Evolutionary conservation across 1,140 invertebrate species (phyloP).

Genomic region (Steinernema khuongi): DNA sequence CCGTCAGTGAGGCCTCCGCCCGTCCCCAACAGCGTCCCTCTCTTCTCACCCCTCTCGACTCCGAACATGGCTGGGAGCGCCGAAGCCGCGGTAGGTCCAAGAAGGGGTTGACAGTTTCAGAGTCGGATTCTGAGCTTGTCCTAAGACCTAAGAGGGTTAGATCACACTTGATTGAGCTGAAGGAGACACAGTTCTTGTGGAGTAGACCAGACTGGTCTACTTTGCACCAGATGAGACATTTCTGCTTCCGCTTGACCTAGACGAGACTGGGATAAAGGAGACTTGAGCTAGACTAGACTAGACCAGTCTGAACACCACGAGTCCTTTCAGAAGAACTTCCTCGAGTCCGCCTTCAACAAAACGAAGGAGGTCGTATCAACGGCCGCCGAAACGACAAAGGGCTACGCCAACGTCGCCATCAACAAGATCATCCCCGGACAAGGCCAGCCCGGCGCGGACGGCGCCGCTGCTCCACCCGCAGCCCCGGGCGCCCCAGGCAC

Average conservation of each 20-base stretch:
- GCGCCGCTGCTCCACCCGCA: neutral
- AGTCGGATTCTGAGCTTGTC: neutral
- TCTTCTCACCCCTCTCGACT: neutral
- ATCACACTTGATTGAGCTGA: neutral
- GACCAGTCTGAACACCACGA: neutral
- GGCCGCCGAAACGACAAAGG: neutral
- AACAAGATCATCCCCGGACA: conserved; percentile 12
- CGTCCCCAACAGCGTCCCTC: neutral
- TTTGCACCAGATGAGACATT: too few relatives aligned
- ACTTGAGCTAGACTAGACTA: neutral
- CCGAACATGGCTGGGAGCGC: conserved; percentile 10
- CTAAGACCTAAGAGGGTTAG: neutral
- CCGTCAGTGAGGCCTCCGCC: neutral
- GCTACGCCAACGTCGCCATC: conserved; percentile 8
- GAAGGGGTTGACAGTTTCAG: too few relatives aligned
- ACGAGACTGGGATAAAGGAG: neutral
- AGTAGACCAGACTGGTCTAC: too few relatives aligned
- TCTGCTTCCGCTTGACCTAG: neutral
- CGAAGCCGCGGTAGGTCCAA: neutral
- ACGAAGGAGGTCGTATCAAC: neutral
- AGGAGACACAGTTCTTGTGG: too few relatives aligned
- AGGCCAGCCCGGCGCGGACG: neutral
- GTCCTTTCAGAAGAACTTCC: conserved; percentile 5
- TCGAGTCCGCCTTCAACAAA: conserved; percentile 11
- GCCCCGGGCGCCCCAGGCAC: neutral